Evolutionary conservation across 1,140 invertebrate genomes (phyloP).

Genomic region (Aphis craccivora): DNA sequence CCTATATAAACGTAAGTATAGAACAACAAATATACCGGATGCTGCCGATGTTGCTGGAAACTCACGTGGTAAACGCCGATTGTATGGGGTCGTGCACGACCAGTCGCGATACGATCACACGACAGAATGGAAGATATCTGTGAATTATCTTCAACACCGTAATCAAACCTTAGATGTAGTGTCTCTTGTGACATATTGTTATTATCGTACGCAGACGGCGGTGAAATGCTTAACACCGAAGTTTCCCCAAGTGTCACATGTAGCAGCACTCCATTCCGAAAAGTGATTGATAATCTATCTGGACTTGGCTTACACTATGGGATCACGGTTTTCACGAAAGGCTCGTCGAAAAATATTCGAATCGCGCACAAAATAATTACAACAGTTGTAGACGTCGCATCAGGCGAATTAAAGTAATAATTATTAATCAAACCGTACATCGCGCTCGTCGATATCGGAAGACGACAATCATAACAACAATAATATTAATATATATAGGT

Average conservation of each 20-base stretch:
- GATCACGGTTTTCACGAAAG: neutral
- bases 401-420: neutral
- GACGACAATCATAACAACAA: neutral
- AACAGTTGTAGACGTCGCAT: neutral
- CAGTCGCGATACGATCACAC: neutral
- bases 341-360: neutral
- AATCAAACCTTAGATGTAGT: neutral
- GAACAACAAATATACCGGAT: neutral
- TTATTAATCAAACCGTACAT: neutral
- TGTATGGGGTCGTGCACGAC: neutral
- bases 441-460: neutral
- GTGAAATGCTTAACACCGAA: neutral
- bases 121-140: neutral
- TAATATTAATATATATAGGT: neutral
- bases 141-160: neutral
- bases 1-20: neutral
- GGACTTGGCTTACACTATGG: neutral
- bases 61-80: neutral
- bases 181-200: neutral
- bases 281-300: neutral
- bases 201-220: neutral
- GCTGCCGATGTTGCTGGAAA: neutral
- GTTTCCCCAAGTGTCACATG: neutral
- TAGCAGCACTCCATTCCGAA: neutral
- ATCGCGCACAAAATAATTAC: neutral